Evolutionary conservation across 2,113 vertebrate species (phyloP).

Genomic region (Podocnemis expansa): DNA sequence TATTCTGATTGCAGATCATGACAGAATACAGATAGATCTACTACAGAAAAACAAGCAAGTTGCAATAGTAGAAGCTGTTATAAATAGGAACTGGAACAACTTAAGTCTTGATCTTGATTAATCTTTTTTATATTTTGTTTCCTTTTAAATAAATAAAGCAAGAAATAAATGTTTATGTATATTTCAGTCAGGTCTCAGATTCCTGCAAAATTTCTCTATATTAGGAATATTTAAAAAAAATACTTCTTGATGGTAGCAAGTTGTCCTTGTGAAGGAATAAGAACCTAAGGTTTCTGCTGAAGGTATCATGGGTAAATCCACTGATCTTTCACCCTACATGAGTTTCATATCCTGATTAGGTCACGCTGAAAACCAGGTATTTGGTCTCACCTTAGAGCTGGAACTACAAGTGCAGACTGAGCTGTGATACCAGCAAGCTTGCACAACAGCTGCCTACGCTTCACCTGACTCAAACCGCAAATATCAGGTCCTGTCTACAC

Average conservation of each 20-base stretch:
- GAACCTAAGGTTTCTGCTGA: background rate
- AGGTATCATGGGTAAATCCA: background rate
- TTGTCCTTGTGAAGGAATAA: background rate
- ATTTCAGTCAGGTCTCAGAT: background rate
- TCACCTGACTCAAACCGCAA: background rate
- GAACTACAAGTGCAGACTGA: background rate
- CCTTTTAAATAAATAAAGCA: background rate
- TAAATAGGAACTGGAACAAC: background rate
- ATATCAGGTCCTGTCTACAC: background rate
- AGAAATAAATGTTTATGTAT: background rate
- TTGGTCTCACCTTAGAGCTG: background rate
- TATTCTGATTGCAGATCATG: background rate
- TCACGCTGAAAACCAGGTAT: background rate
- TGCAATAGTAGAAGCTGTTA: background rate
- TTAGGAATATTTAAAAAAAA: constrained; percentile 9
- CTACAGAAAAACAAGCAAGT: background rate
- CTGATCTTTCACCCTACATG: background rate
- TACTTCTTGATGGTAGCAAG: background rate
- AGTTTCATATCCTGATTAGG: background rate
- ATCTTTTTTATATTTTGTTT: background rate
- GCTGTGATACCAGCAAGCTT: background rate
- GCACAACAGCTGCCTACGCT: background rate
- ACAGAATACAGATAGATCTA: background rate
- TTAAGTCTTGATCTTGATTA: background rate
- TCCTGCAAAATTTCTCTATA: background rate